Conservation (phyloP, 2,888 invertebrate species). For the Hyppa rectilinea region DNA sequence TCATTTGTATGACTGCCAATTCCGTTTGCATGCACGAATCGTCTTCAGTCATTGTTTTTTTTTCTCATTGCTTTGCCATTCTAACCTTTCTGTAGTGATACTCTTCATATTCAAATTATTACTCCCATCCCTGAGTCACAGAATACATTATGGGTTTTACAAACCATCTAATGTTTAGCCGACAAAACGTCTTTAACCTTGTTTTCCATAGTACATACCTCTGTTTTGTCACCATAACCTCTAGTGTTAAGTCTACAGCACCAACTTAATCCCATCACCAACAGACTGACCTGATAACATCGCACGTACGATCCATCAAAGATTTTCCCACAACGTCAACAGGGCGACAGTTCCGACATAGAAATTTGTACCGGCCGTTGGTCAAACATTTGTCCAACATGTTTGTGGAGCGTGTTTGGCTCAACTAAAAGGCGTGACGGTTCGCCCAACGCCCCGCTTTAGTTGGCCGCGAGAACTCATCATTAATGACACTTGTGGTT, state of each 20-base stretch:
- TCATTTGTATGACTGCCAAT: not conserved
- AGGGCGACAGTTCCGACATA: conserved; percentile 82
- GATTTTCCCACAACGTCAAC: conserved; percentile 66
- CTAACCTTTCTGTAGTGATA: not conserved
- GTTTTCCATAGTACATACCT: conserved; percentile 29
- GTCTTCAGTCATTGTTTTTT: not conserved
- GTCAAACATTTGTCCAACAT: conserved; percentile 78
- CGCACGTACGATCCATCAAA: conserved; percentile 63
- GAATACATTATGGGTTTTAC: not conserved
- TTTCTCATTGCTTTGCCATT: not conserved
- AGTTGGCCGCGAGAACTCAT: conserved; percentile 68
- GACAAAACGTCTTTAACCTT: not conserved
- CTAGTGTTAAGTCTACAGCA: conserved; percentile 27
- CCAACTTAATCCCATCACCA: conserved; percentile 42
- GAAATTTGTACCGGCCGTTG: conserved; percentile 78
- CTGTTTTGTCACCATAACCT: conserved; percentile 25
- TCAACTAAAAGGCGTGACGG: conserved; percentile 85
- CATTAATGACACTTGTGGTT: conserved; percentile 62
- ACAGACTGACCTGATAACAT: conserved; percentile 36
- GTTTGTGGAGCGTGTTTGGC: conserved; percentile 79
- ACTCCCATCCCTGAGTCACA: too few species aligned
- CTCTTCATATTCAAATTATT: not conserved
- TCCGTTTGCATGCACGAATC: not conserved
- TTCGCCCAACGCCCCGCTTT: conserved; percentile 79
- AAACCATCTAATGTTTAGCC: not conserved